Percentiles rank a stretch among this genome's conserved stretches.
These are phyloP conservation scores for Paracanthobrama guichenoti DNA, from an alignment of 2,113 vertebrate species.

Conservation along the genomic window DNA sequence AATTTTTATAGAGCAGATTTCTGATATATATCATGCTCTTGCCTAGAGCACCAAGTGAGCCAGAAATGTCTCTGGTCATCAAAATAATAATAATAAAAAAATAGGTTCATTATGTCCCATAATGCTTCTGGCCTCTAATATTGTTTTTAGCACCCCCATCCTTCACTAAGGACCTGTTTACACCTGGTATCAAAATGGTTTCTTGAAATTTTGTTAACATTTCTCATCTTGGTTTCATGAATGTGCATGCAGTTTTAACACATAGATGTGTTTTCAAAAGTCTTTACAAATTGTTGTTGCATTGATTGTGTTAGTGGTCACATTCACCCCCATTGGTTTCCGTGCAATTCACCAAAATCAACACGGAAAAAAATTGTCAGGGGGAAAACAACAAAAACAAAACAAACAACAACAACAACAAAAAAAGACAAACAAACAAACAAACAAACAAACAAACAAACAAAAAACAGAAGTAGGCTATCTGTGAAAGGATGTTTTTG, in stretches of 20 bases:
- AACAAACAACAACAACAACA: too few relatives aligned
- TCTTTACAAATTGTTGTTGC: not conserved
- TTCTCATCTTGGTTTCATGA: too few relatives aligned
- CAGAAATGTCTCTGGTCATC: not conserved
- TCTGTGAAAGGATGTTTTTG: not conserved
- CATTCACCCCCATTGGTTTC: not conserved
- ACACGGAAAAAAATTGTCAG: too few relatives aligned
- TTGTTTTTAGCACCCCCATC: not conserved
- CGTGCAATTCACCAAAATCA: not conserved
- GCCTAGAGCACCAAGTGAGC: not conserved
- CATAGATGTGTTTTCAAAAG: not conserved
- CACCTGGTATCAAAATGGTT: too few relatives aligned
- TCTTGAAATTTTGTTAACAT: too few relatives aligned
- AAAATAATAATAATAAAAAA: not conserved
- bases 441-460: too few relatives aligned
- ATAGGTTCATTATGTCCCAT: not conserved
- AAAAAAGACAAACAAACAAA: too few relatives aligned
- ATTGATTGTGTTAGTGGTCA: not conserved
- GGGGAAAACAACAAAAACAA: not conserved
- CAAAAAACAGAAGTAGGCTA: not conserved
- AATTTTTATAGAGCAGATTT: not conserved
- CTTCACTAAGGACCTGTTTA: not conserved
- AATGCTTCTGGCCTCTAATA: not conserved
- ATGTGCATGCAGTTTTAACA: too few relatives aligned
- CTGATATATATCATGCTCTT: not conserved